phyloP scores from a whole-genome alignment of 2,888 invertebrate species.

The Gastrophysa polygoni region DNA sequence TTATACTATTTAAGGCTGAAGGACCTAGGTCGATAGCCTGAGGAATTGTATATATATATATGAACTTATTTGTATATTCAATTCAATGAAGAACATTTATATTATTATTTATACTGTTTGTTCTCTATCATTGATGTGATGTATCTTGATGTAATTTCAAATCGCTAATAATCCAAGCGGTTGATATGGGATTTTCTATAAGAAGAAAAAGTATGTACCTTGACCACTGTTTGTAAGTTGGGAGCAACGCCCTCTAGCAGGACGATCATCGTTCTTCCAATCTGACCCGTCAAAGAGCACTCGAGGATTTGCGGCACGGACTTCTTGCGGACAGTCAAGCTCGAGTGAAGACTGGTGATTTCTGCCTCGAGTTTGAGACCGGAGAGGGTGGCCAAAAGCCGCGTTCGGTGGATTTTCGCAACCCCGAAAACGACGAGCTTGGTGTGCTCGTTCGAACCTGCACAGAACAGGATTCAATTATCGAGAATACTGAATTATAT shows the following conservation, averaged over 20 bases:
- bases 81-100: no score
- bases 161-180: no score
- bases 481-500: no score
- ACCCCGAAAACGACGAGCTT: conserved; percentile 86
- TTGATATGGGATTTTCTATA: no score
- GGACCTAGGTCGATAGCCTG: no score
- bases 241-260: conserved; percentile 89
- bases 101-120: no score
- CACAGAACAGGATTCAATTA: conserved; percentile 13
- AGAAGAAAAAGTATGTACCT: no score
- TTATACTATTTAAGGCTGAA: no score
- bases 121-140: no score
- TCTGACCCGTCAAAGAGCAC: conserved; percentile 85
- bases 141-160: no score
- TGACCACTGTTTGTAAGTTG: conserved; percentile 92
- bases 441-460: conserved; percentile 66
- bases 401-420: conserved; percentile 83
- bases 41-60: no score
- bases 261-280: conserved; percentile 91
- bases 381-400: conserved; percentile 86
- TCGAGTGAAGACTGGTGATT: conserved; percentile 89
- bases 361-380: conserved; percentile 95
- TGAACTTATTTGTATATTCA: no score
- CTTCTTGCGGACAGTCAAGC: conserved; percentile 88
- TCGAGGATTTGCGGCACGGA: conserved; percentile 71